Evolutionary conservation across 2,888 invertebrate species (phyloP), one percentile per base, ranked within the genome.

Genomic region (Tuberolachnus salignus): DNA sequence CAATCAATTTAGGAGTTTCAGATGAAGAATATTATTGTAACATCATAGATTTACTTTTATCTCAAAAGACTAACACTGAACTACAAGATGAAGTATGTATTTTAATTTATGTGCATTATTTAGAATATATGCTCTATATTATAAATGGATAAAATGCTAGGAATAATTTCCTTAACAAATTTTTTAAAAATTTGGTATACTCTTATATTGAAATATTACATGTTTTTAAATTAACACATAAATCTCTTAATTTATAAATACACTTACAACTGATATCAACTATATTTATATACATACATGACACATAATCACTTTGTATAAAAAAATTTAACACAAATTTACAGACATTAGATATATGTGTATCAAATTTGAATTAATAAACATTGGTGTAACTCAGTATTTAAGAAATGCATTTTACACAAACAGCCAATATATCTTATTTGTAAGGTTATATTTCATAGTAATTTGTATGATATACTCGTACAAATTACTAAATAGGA

Each of bases 21-120:
- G 57, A 69, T 69, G 78, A 78, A 69, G 67, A 78, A n/a, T 78
- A 78, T 59, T 78, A 69, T 51, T 42, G n/a, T 51, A 69, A n/a
- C 42, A 69, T 69, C 3, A 69, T 69, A 49, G 49, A 67, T 49
- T 16, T 59, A 16, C 69, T 78, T 51, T 78, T 59, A 23, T 59
- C 78, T 59, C 59, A 78, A 59, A 78, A 69, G 34, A 69, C 51
- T 3, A 34, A 78, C 51, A 59, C 51, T 51, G 78, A 78, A 59
- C 59, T 78, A 34, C 78, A 78, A 69, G 78, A 78, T 59, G 78
- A 78, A 42, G 78, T 78, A 78, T 59, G 67, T 44, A 51, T 59
- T 70, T 26, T 8, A 34, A 6, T 6, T 1, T 59, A 0, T 23
- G 4, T 14, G 8, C 34, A 57, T 57, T 23, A 34, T 19, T 59